Percentiles rank a stretch among this genome's conserved stretches.
Evolutionary conservation across 1,140 invertebrate species (phyloP).

Genomic region (Pogonus chalceus): DNA sequence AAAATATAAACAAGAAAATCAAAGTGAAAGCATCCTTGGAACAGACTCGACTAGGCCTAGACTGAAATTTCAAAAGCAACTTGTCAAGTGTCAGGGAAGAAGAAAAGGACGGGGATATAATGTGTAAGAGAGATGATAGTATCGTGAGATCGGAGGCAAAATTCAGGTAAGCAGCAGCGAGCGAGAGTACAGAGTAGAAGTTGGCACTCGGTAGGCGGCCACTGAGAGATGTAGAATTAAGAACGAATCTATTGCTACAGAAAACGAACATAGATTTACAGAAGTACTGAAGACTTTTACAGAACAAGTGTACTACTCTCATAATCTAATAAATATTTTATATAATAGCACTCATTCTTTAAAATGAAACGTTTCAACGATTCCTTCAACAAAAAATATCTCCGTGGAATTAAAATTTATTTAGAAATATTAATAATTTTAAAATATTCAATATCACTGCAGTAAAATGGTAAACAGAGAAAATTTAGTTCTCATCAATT

Average conservation of each 20-base stretch:
- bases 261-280: neutral
- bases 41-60: constrained; percentile 22
- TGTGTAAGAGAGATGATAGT: neutral
- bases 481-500: no score
- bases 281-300: neutral
- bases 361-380: no score
- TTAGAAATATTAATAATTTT: no score
- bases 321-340: no score
- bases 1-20: neutral
- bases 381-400: no score
- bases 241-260: neutral
- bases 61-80: constrained; percentile 32
- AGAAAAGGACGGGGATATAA: neutral
- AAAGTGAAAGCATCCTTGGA: constrained; percentile 19
- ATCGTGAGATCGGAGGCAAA: constrained; percentile 17
- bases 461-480: no score
- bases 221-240: neutral
- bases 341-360: no score
- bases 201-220: neutral
- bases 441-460: no score
- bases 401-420: no score
- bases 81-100: constrained; percentile 30
- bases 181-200: neutral
- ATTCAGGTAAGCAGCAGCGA: constrained; percentile 21
- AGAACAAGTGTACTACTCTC: no score